Evolutionary conservation across 2,888 invertebrate genomes (phyloP).

Genomic region (Andrena camellia): DNA sequence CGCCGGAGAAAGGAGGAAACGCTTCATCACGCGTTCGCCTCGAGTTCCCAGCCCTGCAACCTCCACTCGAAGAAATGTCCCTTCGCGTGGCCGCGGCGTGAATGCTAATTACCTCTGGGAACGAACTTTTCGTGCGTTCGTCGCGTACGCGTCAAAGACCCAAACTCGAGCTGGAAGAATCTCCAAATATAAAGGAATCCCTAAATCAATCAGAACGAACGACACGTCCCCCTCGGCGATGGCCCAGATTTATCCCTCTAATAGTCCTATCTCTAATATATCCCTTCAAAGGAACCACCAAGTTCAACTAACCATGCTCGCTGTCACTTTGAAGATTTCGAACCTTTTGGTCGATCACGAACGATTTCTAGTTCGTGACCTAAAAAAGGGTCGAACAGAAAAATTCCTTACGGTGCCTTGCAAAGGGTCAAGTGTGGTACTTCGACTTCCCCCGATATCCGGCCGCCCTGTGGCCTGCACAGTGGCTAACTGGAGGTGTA

Average conservation of each 20-base stretch:
- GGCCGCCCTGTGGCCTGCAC: no score
- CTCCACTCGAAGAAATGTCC: conserved; percentile 36
- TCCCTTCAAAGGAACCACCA: background rate
- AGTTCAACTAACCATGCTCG: background rate
- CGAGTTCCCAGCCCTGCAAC: conserved; percentile 22
- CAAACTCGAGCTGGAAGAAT: conserved; percentile 13
- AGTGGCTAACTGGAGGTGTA: no score
- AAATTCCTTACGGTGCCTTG: no score
- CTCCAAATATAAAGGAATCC: background rate
- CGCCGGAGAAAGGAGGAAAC: conserved; percentile 48
- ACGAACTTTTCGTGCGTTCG: conserved; percentile 38
- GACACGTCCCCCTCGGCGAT: background rate
- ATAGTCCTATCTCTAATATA: background rate
- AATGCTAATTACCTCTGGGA: conserved; percentile 49
- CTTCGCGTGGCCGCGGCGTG: conserved; percentile 23
- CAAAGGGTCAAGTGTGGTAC: no score
- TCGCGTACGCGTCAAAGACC: conserved; percentile 40
- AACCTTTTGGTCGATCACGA: no score
- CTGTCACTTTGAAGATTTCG: background rate
- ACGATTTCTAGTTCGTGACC: no score
- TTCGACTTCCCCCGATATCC: no score
- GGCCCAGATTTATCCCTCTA: background rate
- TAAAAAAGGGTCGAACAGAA: no score
- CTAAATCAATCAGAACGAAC: background rate
- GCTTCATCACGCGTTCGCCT: conserved; percentile 45